Percentiles rank a stretch among this genome's conserved stretches.
These are phyloP conservation scores for Aphis craccivora DNA, from an alignment of 1,140 invertebrate species.

Conservation along the genomic window DNA sequence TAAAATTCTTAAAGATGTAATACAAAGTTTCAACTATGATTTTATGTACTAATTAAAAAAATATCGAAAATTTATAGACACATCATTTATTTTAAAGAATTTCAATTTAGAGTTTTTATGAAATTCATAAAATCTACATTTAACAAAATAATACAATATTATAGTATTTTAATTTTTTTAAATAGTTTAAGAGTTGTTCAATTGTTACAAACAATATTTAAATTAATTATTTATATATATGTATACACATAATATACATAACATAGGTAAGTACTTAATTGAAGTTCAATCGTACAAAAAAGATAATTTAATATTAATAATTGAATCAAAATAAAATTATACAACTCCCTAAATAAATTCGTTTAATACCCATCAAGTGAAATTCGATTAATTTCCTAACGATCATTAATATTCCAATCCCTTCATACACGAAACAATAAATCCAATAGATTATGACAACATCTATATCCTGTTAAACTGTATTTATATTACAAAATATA, in stretches of 20 bases:
- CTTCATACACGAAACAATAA: background rate
- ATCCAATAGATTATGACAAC: background rate
- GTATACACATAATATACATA: background rate
- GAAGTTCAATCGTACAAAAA: background rate
- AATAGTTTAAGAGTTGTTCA: too few species aligned
- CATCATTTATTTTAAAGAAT: too few species aligned
- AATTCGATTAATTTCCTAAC: conserved; percentile 42
- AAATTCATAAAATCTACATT: too few species aligned
- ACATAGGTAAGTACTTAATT: background rate
- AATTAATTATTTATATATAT: background rate
- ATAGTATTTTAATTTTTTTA: too few species aligned
- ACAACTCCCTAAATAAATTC: background rate
- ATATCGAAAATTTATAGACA: too few species aligned
- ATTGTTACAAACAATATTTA: background rate
- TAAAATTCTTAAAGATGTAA: too few species aligned
- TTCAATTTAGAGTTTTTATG: too few species aligned
- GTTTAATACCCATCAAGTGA: conserved; percentile 37
- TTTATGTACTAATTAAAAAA: too few species aligned
- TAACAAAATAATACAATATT: too few species aligned
- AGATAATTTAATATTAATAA: background rate
- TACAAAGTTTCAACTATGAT: too few species aligned
- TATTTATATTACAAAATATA: background rate
- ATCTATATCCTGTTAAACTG: background rate
- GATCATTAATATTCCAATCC: conserved; percentile 24
- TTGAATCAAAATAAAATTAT: background rate